Percentiles rank a stretch among this genome's conserved stretches.
phyloP scores from a whole-genome alignment of 2,113 vertebrate species.

The Thunnus maccoyii region DNA sequence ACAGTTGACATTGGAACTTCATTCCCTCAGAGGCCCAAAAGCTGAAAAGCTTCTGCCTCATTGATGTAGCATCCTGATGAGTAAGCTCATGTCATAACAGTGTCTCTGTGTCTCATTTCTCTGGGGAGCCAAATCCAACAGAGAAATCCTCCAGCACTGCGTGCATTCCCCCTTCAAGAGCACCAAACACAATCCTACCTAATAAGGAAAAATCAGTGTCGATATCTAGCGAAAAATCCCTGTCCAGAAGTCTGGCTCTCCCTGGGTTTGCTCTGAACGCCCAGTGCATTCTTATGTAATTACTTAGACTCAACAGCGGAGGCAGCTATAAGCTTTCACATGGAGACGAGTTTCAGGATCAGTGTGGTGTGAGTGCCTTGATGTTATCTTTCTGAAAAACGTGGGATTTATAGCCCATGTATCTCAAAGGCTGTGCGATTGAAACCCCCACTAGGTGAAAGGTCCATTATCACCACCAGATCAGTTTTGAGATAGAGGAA shows the following conservation, averaged over 20 bases:
- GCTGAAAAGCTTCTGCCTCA: constrained; percentile 10
- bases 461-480: constrained; percentile 55
- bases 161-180: constrained; percentile 43
- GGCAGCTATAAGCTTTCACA: constrained; percentile 18
- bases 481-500: constrained; percentile 20
- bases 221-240: constrained; percentile 68
- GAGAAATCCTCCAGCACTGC: constrained; percentile 35
- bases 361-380: neutral
- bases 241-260: constrained; percentile 55
- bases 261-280: constrained; percentile 57
- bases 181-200: constrained; percentile 77
- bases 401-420: constrained; percentile 3
- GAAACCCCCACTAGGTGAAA: constrained; percentile 59
- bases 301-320: constrained; percentile 52
- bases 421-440: constrained; percentile 40
- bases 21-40: neutral
- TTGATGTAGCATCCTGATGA: constrained; percentile 23
- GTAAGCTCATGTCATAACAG: constrained; percentile 63
- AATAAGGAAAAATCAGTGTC: constrained; percentile 82
- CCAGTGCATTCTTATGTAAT: constrained; percentile 71
- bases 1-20: neutral
- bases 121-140: constrained; percentile 35
- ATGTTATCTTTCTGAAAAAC: constrained; percentile 39
- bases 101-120: constrained; percentile 48
- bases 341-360: constrained; percentile 18